Evolutionary conservation across 2,113 vertebrate species (phyloP), one percentile per base, ranked within the genome.

Genomic region (Lanius collurio): DNA sequence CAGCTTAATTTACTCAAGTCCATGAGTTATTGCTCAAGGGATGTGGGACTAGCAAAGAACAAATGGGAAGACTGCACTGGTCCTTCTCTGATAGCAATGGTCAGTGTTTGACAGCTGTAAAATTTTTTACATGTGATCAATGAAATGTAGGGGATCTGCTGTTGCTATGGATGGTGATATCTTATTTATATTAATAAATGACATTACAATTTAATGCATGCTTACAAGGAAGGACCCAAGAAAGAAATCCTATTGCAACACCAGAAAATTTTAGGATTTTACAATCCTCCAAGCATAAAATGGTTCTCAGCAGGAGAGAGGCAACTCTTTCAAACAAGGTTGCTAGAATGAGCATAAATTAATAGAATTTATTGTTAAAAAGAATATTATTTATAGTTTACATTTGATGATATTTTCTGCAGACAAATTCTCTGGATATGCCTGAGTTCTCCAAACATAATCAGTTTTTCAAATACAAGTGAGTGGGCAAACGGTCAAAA

Each of bases 1-100:
- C 35, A 80, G 27, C 42, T 68, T 71, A 8, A 68, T 87, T 87
- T 83, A 47, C 10, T 24, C 42, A 46, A 50, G 13, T 46, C 24
- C 27, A 19, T n/a, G 67, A 82, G 6, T 6, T 68, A 9, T 41
- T 56, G 57, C 11, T 67, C n/a, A 83, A 71, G 13, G 37, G 31
- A 83, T 1, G 0, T 16, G 30, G 21, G 28, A 49, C 57, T 44
- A 68, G 13, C 39, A 77, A 85, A 82, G 33, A 7, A 49, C 50
- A 78, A 53, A 33, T 0, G 0, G 7, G 21, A 88, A 47, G 27
- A 73, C 33, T 19, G 11, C 5, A 20, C 16, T 65, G 10, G 19
- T 77, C 23, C 17, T 64, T 55, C 50, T 69, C 65, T 46, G 30
- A 28, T 19, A 74, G n/a, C 28, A 39, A 30, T 15, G 17, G 26